These are phyloP conservation scores for Pteruthius melanotis DNA, from an alignment of 2,113 vertebrate genomes.

Conservation along the genomic window DNA sequence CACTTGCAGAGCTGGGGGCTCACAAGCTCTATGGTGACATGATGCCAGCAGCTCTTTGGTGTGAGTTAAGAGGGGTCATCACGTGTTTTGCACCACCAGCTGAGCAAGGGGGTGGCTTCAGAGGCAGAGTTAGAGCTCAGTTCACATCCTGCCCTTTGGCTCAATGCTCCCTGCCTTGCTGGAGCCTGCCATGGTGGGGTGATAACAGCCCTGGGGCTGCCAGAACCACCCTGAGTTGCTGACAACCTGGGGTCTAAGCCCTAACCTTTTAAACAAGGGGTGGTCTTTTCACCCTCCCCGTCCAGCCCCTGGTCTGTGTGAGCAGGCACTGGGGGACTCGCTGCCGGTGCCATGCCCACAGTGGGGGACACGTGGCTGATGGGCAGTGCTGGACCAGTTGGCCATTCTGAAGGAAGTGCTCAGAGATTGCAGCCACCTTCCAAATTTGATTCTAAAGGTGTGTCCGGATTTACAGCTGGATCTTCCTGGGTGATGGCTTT, in stretches of 20 bases:
- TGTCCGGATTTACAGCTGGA: background rate
- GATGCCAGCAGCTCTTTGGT: background rate
- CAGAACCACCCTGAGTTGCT: background rate
- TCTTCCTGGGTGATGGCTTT: background rate
- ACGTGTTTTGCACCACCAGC: accelerated
- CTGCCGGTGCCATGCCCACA: accelerated
- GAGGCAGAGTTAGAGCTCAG: background rate
- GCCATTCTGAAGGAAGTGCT: accelerated
- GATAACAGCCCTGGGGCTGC: background rate
- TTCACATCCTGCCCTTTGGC: background rate
- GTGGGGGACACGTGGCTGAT: accelerated
- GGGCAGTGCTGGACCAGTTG: too few relatives aligned
- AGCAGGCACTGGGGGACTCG: accelerated
- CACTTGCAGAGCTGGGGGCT: background rate
- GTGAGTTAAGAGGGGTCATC: background rate
- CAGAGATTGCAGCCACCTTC: background rate
- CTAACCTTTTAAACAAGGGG: background rate
- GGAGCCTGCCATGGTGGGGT: background rate
- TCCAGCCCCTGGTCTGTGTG: background rate
- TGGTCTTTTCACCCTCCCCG: background rate
- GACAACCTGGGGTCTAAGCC: background rate
- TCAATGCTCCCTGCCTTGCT: background rate
- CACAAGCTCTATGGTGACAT: background rate
- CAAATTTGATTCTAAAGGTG: background rate
- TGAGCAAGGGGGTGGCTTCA: background rate